phyloP scores from a whole-genome alignment of 2,113 vertebrate genomes.

The Ptychochromis oligacanthus region DNA sequence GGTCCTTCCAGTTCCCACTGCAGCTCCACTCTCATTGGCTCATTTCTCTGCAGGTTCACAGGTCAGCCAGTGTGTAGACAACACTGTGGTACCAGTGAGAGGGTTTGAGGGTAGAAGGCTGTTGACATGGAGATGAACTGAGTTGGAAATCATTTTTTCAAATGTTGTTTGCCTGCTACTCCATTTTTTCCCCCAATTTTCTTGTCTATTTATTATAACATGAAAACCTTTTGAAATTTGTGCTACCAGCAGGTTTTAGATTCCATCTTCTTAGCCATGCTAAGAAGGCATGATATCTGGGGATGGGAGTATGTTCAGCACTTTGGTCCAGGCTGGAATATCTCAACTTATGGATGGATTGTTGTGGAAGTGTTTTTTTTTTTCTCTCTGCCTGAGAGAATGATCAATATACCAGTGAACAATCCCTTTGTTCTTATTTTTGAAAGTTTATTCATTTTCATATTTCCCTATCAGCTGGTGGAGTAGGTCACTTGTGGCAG shows the following conservation, averaged over 20 bases:
- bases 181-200: neutral
- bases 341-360: too few species aligned
- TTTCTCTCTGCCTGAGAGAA: too few species aligned
- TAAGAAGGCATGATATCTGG: neutral
- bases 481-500: neutral
- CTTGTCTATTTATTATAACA: neutral
- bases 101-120: constrained; percentile 36
- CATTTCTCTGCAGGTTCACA: constrained; percentile 29
- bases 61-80: constrained; percentile 59
- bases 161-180: neutral
- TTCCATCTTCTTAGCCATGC: neutral
- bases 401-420: too few species aligned
- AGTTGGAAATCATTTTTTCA: neutral
- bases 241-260: neutral
- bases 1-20: constrained; percentile 53
- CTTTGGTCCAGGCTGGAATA: neutral
- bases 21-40: constrained; percentile 38
- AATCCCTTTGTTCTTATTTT: too few species aligned
- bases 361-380: too few species aligned
- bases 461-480: neutral
- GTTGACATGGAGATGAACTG: constrained; percentile 65
- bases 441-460: too few species aligned
- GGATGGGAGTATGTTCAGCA: neutral
- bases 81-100: constrained; percentile 27
- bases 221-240: neutral